phyloP scores from a whole-genome alignment of 2,113 vertebrate species.

The Serinus canaria region DNA sequence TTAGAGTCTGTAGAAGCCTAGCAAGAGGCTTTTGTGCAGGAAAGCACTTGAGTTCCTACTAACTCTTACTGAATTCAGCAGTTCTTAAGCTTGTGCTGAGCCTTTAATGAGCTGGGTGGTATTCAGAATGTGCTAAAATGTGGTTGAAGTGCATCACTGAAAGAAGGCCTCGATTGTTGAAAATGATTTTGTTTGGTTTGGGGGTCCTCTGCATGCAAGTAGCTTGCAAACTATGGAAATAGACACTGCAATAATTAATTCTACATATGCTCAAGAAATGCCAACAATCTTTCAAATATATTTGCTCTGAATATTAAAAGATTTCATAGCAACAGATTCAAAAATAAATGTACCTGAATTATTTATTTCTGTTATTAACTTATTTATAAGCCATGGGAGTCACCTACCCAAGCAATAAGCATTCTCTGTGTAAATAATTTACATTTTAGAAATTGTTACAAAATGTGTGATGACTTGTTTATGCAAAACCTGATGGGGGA shows the following conservation, averaged over 20 bases:
- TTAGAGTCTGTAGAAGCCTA: neutral
- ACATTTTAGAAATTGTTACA: slow-evolving; percentile 19
- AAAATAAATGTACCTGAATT: neutral
- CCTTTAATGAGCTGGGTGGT: neutral
- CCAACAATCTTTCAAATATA: neutral
- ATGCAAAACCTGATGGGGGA: neutral
- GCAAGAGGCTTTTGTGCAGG: neutral
- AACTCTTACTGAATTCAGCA: neutral
- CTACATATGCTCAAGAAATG: neutral
- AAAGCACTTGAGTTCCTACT: neutral
- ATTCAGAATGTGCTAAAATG: neutral
- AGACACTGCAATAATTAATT: neutral
- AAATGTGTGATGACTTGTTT: neutral
- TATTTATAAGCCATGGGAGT: neutral
- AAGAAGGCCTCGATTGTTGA: neutral
- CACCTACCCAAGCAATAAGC: neutral
- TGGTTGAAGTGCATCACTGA: neutral
- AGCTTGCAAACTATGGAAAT: neutral
- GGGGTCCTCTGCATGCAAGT: neutral
- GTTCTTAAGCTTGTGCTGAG: neutral
- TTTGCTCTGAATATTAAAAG: slow-evolving; percentile 1
- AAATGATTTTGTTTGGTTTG: neutral
- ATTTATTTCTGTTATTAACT: slow-evolving; percentile 32
- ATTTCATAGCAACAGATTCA: neutral
- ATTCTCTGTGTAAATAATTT: slow-evolving; percentile 27